Percentiles rank a stretch among this genome's conserved stretches.
Conservation (phyloP, 1,140 invertebrate species). For the Cydia amplana region DNA sequence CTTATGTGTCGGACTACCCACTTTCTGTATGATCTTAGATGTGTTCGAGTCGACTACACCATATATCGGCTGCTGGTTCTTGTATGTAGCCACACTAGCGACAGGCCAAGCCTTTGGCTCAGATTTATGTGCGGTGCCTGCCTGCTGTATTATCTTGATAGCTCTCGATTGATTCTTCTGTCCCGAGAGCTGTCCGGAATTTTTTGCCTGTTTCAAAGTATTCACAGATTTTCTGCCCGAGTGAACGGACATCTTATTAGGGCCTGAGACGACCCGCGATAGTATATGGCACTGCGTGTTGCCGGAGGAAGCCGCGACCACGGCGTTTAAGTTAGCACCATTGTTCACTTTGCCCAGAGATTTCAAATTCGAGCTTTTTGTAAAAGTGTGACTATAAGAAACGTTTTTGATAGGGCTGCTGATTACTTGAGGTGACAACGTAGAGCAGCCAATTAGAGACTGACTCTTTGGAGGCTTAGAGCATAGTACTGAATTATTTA, state of each 20-base stretch:
- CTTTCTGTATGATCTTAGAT: constrained; percentile 72
- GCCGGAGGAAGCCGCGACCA: constrained; percentile 68
- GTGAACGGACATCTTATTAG: constrained; percentile 73
- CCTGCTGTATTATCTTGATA: constrained; percentile 74
- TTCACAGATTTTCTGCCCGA: constrained; percentile 70
- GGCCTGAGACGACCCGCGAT: constrained; percentile 71
- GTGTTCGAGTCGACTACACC: constrained; percentile 60
- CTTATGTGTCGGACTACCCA: constrained; percentile 67
- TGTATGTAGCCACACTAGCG: constrained; percentile 62
- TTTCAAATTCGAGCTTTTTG: constrained; percentile 70
- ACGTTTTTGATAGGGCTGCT: constrained; percentile 70
- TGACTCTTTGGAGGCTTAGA: constrained; percentile 68
- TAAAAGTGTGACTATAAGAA: constrained; percentile 68
- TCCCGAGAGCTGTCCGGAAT: constrained; percentile 53
- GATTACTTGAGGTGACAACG: constrained; percentile 61
- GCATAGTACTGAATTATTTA: constrained; percentile 68
- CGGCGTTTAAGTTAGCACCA: constrained; percentile 74
- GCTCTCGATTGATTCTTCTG: constrained; percentile 71
- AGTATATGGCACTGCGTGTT: constrained; percentile 73
- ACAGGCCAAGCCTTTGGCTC: constrained; percentile 69
- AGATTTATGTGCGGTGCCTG: constrained; percentile 61
- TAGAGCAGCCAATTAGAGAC: constrained; percentile 66
- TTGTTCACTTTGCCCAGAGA: constrained; percentile 69
- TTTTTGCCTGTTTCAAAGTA: constrained; percentile 66
- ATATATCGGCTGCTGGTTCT: constrained; percentile 58